A percentile compares a stretch with the other conserved stretches of the same genome.
Evolutionary conservation across 2,888 invertebrate species (phyloP).

Genomic region (Lysandra coridon): DNA sequence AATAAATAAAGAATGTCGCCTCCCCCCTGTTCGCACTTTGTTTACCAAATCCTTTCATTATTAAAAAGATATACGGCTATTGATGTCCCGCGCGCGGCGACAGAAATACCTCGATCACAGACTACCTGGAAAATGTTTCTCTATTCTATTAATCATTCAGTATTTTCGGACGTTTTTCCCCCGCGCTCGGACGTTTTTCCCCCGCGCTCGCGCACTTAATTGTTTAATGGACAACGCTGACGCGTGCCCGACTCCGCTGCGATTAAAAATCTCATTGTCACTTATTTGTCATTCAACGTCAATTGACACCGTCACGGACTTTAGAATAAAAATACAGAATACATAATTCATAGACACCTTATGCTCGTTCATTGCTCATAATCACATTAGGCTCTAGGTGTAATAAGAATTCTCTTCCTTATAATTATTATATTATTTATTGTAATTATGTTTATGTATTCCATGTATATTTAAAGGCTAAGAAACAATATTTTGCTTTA

Average conservation of each 20-base stretch:
- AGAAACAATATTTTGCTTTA: no score
- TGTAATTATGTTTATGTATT: no score
- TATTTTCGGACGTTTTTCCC: slow-evolving; percentile 40
- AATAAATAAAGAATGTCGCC: slow-evolving; percentile 46
- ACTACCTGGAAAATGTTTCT: slow-evolving; percentile 63
- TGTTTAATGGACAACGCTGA: slow-evolving; percentile 45
- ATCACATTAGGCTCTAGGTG: no score
- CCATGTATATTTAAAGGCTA: no score
- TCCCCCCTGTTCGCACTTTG: slow-evolving; percentile 53
- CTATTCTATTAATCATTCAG: slow-evolving; percentile 58
- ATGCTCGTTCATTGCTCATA: no score
- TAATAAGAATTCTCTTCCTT: no score
- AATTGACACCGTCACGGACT: not conserved
- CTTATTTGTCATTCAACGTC: not conserved
- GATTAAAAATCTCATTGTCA: slow-evolving; percentile 43
- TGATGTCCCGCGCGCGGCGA: slow-evolving; percentile 53
- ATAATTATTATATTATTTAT: no score
- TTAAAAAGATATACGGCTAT: slow-evolving; percentile 68
- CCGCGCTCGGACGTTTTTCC: slow-evolving; percentile 38
- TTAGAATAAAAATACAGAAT: not conserved
- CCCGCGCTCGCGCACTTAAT: slow-evolving; percentile 43
- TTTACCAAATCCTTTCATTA: slow-evolving; percentile 74
- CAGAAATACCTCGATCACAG: slow-evolving; percentile 51
- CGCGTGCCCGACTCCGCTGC: not conserved
- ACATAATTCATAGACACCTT: not conserved